A percentile compares a stretch with the other conserved stretches of the same genome.
phyloP scores from a whole-genome alignment of 2,888 invertebrate species.

The Drosophila sordidula region DNA sequence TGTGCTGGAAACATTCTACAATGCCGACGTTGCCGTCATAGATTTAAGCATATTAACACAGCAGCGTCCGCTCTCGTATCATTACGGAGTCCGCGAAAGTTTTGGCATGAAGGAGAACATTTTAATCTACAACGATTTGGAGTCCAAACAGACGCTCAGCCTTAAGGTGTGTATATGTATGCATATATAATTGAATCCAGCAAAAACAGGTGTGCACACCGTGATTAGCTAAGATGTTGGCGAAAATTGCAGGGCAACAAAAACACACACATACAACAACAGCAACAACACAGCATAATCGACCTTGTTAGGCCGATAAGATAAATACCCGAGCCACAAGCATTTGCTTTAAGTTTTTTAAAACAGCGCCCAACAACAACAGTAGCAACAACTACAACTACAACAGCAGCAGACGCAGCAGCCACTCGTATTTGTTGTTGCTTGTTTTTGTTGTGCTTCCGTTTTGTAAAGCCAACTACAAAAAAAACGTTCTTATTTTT shows the following conservation, averaged over 20 bases:
- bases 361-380: constrained; percentile 15
- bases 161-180: constrained; percentile 89
- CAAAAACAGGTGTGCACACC: constrained; percentile 40
- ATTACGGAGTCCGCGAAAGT: constrained; percentile 98
- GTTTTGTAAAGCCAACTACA: constrained; percentile 39
- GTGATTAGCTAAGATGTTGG: constrained; percentile 50
- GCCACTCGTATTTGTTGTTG: constrained; percentile 40
- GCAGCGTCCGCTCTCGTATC: constrained; percentile 97
- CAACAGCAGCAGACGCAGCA: constrained; percentile 37
- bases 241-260: constrained; percentile 26
- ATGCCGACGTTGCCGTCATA: constrained; percentile 98
- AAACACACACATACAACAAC: background rate
- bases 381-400: background rate
- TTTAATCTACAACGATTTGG: constrained; percentile 94
- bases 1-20: constrained; percentile 97
- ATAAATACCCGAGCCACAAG: constrained; percentile 54
- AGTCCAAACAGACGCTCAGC: constrained; percentile 93
- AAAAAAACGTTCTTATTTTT: constrained; percentile 47
- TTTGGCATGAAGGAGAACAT: constrained; percentile 98
- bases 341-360: constrained; percentile 32
- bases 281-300: constrained; percentile 50
- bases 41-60: constrained; percentile 96
- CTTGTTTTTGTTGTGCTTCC: constrained; percentile 49
- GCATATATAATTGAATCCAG: background rate
- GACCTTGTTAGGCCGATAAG: constrained; percentile 59